A percentile compares a stretch with the other conserved stretches of the same genome.
Conservation (phyloP, 1,140 invertebrate species). For the Euura saliciscinereae region DNA sequence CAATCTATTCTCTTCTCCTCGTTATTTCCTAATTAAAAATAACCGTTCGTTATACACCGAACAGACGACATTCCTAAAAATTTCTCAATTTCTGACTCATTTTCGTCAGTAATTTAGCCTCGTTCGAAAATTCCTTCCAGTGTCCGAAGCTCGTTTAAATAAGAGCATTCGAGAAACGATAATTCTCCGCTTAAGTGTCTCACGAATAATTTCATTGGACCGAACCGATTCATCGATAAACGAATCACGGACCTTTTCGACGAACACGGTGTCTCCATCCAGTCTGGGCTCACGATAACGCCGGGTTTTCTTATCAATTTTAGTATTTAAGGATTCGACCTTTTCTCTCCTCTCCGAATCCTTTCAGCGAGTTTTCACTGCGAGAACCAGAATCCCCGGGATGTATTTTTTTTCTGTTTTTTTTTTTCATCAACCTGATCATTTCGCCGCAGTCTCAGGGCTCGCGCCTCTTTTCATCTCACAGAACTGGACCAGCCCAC, state of each 20-base stretch:
- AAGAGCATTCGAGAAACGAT: neutral
- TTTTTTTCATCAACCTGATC: constrained; percentile 13
- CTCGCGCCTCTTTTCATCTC: constrained; percentile 23
- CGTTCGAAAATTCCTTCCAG: neutral
- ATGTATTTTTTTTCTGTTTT: constrained; percentile 18
- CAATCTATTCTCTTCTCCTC: neutral
- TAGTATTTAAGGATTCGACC: neutral
- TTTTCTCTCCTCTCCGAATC: neutral
- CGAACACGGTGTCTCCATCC: neutral
- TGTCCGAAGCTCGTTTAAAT: neutral
- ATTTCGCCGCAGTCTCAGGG: constrained; percentile 5
- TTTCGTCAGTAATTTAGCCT: no score
- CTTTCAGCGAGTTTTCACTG: constrained; percentile 33
- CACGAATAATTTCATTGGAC: neutral
- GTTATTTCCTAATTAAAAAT: no score
- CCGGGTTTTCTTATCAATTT: neutral
- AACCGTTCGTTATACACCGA: no score
- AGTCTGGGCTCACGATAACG: neutral
- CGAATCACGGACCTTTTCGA: neutral
- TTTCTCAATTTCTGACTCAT: no score
- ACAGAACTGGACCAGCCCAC: constrained; percentile 43
- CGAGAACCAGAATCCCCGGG: constrained; percentile 5
- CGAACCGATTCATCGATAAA: neutral
- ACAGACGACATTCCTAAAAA: no score
- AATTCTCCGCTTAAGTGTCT: neutral